A percentile compares a stretch with the other conserved stretches of the same genome.
Conservation (phyloP, 1,140 invertebrate species). For the Aporrectodea caliginosa region DNA sequence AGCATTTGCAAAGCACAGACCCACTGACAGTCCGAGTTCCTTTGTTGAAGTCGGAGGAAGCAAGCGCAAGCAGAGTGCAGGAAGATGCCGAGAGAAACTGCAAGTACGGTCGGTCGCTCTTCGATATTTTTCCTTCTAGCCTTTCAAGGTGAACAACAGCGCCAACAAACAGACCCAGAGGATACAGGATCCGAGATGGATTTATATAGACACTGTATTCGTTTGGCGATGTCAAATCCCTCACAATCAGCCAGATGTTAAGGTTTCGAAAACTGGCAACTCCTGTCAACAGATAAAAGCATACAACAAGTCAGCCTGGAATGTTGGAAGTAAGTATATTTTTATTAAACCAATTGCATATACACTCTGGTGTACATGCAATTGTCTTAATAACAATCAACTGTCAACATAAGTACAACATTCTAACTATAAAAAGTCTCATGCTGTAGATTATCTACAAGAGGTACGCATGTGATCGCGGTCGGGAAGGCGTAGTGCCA, state of each 20-base stretch:
- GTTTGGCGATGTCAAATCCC: neutral
- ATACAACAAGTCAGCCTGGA: no score
- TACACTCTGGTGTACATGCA: no score
- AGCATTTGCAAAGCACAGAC: no score
- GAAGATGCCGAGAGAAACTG: neutral
- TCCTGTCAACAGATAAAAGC: neutral
- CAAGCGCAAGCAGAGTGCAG: neutral
- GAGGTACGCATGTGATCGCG: no score
- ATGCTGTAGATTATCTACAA: no score
- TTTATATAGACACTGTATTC: neutral
- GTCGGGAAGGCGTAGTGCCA: no score
- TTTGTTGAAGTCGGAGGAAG: neutral
- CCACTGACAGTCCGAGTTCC: no score
- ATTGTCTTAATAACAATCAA: no score
- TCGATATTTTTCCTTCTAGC: neutral
- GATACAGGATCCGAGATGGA: neutral
- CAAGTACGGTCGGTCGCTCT: neutral
- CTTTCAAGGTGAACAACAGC: neutral
- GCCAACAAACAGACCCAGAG: neutral
- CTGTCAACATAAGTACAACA: no score
- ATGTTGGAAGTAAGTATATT: no score
- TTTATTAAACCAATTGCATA: no score
- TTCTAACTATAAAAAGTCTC: no score
- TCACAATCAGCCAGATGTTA: neutral
- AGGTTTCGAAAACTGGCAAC: neutral